Evolutionary conservation across 2,888 invertebrate species (phyloP).

Genomic region (Aquatica leii): DNA sequence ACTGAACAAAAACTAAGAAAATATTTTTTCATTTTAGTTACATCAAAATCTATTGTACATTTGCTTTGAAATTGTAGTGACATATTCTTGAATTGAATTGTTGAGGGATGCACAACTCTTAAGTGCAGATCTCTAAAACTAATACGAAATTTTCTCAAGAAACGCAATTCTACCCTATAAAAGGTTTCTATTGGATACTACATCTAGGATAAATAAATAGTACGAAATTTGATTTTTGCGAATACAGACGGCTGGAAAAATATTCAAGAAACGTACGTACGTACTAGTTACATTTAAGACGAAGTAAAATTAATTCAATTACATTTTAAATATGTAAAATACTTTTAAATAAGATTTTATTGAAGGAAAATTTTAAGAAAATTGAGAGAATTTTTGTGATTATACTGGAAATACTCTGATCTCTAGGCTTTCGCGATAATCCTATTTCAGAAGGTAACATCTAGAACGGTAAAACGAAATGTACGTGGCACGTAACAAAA

Average conservation of each 20-base stretch:
- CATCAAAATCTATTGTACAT: too few relatives aligned
- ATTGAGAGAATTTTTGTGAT: conserved; percentile 46
- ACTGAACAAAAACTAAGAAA: too few relatives aligned
- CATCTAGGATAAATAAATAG: conserved; percentile 33
- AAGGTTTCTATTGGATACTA: conserved; percentile 31
- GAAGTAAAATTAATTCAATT: too few relatives aligned
- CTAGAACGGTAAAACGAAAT: conserved; percentile 25
- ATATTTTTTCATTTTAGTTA: too few relatives aligned
- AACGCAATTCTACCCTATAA: conserved; percentile 24
- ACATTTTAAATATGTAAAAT: conserved; percentile 24
- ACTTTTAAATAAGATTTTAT: too few relatives aligned
- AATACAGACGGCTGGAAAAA: too few relatives aligned
- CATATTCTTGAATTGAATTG: not conserved
- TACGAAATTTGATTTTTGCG: conserved; percentile 27
- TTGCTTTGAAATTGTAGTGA: not conserved
- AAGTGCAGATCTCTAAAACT: conserved; percentile 18
- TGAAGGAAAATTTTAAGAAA: conserved; percentile 37
- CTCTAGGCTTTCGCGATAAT: conserved; percentile 46
- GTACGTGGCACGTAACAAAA: conserved; percentile 29
- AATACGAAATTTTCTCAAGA: conserved; percentile 18
- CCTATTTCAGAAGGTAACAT: conserved; percentile 42
- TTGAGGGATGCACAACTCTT: conserved; percentile 9
- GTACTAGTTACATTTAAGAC: too few relatives aligned
- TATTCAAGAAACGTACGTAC: too few relatives aligned
- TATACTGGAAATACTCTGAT: conserved; percentile 44